These are phyloP conservation scores for Brachyrhaphis roseni DNA, from an alignment of 2,797 vertebrate genomes.

Conservation along the genomic window DNA sequence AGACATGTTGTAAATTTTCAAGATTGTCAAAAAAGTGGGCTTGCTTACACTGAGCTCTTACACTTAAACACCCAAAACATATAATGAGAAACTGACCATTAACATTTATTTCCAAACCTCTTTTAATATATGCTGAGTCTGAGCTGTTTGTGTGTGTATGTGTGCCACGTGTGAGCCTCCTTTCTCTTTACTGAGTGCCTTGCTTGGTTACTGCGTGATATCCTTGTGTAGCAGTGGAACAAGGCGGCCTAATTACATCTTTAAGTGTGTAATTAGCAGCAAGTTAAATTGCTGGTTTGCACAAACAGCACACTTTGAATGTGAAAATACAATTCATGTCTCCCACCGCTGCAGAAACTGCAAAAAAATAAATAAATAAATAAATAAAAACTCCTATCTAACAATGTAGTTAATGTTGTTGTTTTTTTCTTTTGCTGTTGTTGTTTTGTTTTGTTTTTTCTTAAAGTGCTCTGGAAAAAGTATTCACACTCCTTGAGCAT, in stretches of 20 bases:
- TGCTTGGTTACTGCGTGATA: conserved; percentile 49
- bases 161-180: conserved; percentile 37
- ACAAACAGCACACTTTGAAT: conserved; percentile 62
- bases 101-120: conserved; percentile 10
- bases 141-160: conserved; percentile 40
- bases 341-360: conserved; percentile 50
- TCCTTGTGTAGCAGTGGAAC: conserved; percentile 67
- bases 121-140: conserved; percentile 43
- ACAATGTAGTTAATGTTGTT: not conserved
- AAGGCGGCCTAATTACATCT: conserved; percentile 75
- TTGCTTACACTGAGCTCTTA: conserved; percentile 1
- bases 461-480: not conserved
- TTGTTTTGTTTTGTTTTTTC: no score
- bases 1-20: not conserved
- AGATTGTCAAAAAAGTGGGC: conserved; percentile 2
- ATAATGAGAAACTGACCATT: not conserved
- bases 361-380: not conserved
- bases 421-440: not conserved
- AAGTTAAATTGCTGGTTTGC: conserved; percentile 75
- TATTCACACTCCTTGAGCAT: not conserved
- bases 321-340: conserved; percentile 69
- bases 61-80: not conserved
- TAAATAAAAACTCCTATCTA: not conserved
- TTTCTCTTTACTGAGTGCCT: conserved; percentile 36
- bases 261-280: conserved; percentile 77